phyloP scores from a whole-genome alignment of 2,888 invertebrate genomes.

The Trachelus iudaicus region DNA sequence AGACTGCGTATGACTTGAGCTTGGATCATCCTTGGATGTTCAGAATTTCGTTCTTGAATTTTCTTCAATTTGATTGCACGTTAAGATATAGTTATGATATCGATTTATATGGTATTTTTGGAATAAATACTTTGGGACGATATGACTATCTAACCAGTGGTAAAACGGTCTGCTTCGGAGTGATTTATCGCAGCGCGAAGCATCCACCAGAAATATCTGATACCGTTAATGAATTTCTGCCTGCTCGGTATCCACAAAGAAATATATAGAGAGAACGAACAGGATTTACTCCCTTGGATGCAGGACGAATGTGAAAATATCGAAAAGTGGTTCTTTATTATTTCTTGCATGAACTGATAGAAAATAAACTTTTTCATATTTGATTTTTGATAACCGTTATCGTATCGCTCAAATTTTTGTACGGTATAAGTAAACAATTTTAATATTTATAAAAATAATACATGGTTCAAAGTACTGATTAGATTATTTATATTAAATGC shows the following conservation, averaged over 20 bases:
- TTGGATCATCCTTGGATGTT: constrained; percentile 54
- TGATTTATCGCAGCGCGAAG: constrained; percentile 61
- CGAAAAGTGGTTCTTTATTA: neutral
- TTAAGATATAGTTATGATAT: neutral
- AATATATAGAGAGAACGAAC: neutral
- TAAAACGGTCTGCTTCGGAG: constrained; percentile 12
- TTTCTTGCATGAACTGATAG: neutral
- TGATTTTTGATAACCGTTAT: neutral
- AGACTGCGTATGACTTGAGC: constrained; percentile 54
- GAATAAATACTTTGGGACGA: neutral
- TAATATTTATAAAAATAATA: no score
- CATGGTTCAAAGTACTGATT: no score
- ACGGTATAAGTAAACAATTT: no score
- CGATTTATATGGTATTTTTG: neutral
- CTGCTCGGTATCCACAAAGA: constrained; percentile 4
- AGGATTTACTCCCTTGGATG: neutral
- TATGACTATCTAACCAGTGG: neutral
- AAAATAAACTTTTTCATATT: neutral
- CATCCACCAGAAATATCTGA: constrained; percentile 63
- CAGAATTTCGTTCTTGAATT: constrained; percentile 22
- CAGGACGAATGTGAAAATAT: neutral
- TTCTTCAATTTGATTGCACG: neutral
- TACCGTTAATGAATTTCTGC: constrained; percentile 58
- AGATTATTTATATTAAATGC: neutral
- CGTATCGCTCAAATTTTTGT: neutral